Conservation (phyloP, 2,888 invertebrate genomes). For the Euproctis similis region DNA sequence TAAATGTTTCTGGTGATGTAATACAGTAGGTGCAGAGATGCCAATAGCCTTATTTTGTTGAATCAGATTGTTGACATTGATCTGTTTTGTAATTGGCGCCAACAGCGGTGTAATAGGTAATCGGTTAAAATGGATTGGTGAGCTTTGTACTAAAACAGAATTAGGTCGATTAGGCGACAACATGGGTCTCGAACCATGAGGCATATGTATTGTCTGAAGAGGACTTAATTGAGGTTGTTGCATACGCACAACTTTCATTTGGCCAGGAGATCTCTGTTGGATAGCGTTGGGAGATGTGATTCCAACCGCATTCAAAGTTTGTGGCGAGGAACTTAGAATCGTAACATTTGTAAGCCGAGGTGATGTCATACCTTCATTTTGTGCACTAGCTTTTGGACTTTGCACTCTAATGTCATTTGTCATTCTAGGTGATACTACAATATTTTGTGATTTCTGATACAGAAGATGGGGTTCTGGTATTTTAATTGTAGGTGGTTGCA, state of each 20-base stretch:
- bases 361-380: slow-evolving; percentile 51
- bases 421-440: slow-evolving; percentile 61
- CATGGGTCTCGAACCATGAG: slow-evolving; percentile 54
- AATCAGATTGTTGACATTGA: slow-evolving; percentile 63
- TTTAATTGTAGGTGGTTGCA: slow-evolving; percentile 80
- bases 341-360: slow-evolving; percentile 59
- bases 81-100: slow-evolving; percentile 73
- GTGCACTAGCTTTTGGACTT: slow-evolving; percentile 57
- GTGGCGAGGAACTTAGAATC: slow-evolving; percentile 53
- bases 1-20: slow-evolving; percentile 58
- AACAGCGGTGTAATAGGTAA: slow-evolving; percentile 76
- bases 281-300: slow-evolving; percentile 54
- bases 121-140: slow-evolving; percentile 68
- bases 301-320: slow-evolving; percentile 49
- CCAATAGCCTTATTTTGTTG: slow-evolving; percentile 51
- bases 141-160: slow-evolving; percentile 63
- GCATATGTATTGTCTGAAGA: slow-evolving; percentile 55
- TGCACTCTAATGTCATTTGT: slow-evolving; percentile 53
- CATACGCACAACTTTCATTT: slow-evolving; percentile 71
- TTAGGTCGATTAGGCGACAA: slow-evolving; percentile 63
- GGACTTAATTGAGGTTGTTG: slow-evolving; percentile 67
- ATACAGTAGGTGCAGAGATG: slow-evolving; percentile 35
- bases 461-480: slow-evolving; percentile 75
- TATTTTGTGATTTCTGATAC: slow-evolving; percentile 65
- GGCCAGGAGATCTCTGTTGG: slow-evolving; percentile 59